phyloP scores from a whole-genome alignment of 2,888 invertebrate species.

The Lasioglossum marginatum region DNA sequence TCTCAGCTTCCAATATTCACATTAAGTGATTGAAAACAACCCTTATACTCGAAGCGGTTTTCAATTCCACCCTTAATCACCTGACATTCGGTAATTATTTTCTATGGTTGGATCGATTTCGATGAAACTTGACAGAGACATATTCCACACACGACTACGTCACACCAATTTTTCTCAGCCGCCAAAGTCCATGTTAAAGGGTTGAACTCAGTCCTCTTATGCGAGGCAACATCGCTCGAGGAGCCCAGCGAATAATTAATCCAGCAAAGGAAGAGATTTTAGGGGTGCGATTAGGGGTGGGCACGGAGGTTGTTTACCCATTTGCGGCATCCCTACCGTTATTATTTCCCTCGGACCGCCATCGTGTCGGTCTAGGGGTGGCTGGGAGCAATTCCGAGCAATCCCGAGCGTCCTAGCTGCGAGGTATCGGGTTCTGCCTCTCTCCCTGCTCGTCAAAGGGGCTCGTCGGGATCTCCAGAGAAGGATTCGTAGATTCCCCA shows the following conservation, averaged over 20 bases:
- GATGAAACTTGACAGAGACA: background rate
- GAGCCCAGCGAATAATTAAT: conserved; percentile 37
- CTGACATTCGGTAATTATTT: background rate
- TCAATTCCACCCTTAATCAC: background rate
- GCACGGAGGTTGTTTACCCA: conserved; percentile 7
- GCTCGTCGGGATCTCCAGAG: conserved; percentile 40
- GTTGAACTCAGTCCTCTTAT: background rate
- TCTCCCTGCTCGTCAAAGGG: conserved; percentile 33
- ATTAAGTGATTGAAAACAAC: background rate
- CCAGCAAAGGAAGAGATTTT: conserved; percentile 5
- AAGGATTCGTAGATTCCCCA: conserved; percentile 64
- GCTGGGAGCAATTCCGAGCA: conserved; percentile 3
- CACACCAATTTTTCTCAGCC: background rate
- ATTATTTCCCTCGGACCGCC: conserved; percentile 20
- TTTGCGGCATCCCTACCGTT: background rate
- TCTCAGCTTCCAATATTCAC: background rate
- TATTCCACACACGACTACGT: background rate
- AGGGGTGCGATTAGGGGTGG: background rate
- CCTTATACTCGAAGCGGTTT: background rate
- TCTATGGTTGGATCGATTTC: background rate
- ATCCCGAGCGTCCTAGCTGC: background rate
- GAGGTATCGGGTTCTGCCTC: conserved; percentile 27
- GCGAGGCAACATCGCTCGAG: conserved; percentile 14
- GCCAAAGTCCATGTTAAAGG: background rate
- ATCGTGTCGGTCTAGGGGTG: conserved; percentile 8